Evolutionary conservation across 2,797 vertebrate genomes (phyloP).

Genomic region (Helarctos malayanus): DNA sequence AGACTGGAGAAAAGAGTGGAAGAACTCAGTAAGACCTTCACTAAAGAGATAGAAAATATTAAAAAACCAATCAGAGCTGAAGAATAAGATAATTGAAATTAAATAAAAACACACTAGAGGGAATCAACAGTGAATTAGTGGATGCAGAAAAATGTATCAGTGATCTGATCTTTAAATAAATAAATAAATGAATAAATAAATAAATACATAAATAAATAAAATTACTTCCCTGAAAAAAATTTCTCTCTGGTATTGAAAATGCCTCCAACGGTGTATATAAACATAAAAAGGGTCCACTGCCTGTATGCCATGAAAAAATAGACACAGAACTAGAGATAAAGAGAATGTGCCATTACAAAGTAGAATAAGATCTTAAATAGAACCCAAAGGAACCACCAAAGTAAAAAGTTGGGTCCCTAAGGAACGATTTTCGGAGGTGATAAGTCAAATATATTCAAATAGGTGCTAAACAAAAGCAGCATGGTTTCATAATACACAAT

Average conservation of each 20-base stretch:
- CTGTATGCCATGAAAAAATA: not conserved
- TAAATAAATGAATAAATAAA: not conserved
- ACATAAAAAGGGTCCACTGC: not conserved
- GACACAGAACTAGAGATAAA: not conserved
- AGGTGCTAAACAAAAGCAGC: constrained; percentile 55
- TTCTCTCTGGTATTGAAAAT: constrained; percentile 1
- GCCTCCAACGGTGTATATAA: not conserved
- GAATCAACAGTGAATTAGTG: not conserved
- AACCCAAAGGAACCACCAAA: not conserved
- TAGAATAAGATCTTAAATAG: constrained; percentile 53
- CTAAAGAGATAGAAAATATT: not conserved
- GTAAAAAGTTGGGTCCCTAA: not conserved
- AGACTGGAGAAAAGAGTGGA: not conserved
- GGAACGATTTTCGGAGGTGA: constrained; percentile 8
- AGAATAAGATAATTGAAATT: not conserved
- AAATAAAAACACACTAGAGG: not conserved
- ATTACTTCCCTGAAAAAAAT: not conserved
- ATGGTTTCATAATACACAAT: constrained; percentile 50
- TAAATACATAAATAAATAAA: not conserved
- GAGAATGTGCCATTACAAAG: not conserved
- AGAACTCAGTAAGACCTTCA: not conserved
- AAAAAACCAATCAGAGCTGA: not conserved
- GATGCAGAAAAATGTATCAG: not conserved
- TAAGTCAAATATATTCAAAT: constrained; percentile 73
- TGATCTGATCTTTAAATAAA: not conserved